These are phyloP conservation scores for Hepsetus odoe DNA, from an alignment of 2,113 vertebrate genomes.

Conservation along the genomic window DNA sequence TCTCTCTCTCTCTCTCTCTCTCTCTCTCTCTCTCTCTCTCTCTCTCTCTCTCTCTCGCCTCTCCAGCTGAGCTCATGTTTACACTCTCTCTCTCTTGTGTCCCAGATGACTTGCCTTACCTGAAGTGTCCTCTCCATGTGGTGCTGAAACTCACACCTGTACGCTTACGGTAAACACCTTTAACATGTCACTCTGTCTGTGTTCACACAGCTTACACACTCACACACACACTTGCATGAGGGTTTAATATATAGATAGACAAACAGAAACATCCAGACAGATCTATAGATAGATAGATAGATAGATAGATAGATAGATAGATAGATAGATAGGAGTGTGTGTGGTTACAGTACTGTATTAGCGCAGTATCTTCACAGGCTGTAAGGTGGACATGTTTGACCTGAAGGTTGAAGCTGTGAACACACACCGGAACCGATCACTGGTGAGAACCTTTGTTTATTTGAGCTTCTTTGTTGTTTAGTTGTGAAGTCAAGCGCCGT, in stretches of 20 bases:
- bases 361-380: slow-evolving; percentile 82
- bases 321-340: too few species aligned
- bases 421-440: slow-evolving; percentile 87
- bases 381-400: slow-evolving; percentile 90
- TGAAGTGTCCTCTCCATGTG: slow-evolving; percentile 91
- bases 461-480: background rate
- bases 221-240: too few species aligned
- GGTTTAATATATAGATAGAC: too few species aligned
- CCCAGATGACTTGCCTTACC: slow-evolving; percentile 91
- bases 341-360: too few species aligned
- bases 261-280: too few species aligned
- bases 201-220: too few species aligned
- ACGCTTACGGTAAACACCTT: slow-evolving; percentile 84
- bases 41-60: background rate
- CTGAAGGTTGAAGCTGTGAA: slow-evolving; percentile 90
- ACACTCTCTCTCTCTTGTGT: background rate
- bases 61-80: background rate
- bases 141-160: slow-evolving; percentile 93
- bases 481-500: too few species aligned
- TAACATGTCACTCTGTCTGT: background rate
- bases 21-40: background rate
- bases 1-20: too few species aligned
- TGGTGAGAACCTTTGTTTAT: slow-evolving; percentile 73
- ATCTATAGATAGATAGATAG: too few species aligned
- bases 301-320: too few species aligned